Base-by-base conservation (phyloP, 2,888 invertebrate genomes). In the Drosophila affinis region DNA sequence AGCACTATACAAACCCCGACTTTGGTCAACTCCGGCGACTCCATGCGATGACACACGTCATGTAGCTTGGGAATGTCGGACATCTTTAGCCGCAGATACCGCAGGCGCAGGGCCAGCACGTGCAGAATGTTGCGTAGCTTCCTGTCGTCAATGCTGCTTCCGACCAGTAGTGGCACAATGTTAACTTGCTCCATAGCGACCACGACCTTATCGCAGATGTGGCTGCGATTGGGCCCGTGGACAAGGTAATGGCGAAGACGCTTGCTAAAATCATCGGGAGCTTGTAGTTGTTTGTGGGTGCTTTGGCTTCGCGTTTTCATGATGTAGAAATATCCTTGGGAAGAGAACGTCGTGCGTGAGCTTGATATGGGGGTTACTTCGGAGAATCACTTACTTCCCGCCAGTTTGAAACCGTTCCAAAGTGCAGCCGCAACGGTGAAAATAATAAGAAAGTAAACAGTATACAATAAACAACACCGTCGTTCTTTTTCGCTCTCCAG, bases 71-170 rank as follows among this genome's bases (percentile, higher is more conserved):
- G 29, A 9, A 69, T 65, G 9, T 65, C 65, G 2, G 17, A 14
- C 53, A 59, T 21, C 10, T 46, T 58, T 3, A 69, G 24, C 1
- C 47, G 57, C 44, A 68, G 14, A 17, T 5, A 21, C 2, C 5
- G 49, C 44, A 69, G n/a, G 9, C 44, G 39, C 12, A 9, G 3
- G 2, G 24, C 48, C 7, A 69, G 6, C 18, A 65, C 53, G 14
- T 52, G 65, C 3, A 68, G 14, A 12, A 68, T 18, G 1, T n/a
- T 46, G 5, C 5, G 10, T 9, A 65, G 24, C 5, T 68, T 65
- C 12, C 2, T 5, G 4, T 27, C 44, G n/a, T 29, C 4, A 9
- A 64, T 12, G 32, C 9, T 12, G 2, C 10, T 21, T 9, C 12
- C 9, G 9, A 18, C 0, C 24, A 69, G 32, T 4, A 65, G 9